Conservation (phyloP, 1,140 invertebrate species). For the Calephelis virginiensis region DNA sequence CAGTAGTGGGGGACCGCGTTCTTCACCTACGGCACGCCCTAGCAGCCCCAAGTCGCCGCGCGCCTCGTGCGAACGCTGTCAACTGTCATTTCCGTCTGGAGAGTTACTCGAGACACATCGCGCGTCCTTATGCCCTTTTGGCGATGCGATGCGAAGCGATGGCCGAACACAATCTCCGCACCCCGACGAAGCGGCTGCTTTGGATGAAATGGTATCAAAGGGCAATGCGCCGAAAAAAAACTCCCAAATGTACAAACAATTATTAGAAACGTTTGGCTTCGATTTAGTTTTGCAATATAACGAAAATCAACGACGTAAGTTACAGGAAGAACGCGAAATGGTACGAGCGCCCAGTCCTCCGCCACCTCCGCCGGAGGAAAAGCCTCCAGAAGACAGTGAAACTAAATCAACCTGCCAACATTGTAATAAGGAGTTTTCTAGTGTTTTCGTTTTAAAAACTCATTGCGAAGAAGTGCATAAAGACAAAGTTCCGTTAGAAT, state of each 20-base stretch:
- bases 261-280: constrained; percentile 95
- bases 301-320: constrained; percentile 90
- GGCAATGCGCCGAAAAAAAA: constrained; percentile 82
- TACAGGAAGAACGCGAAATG: constrained; percentile 75
- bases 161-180: constrained; percentile 76
- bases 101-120: constrained; percentile 91
- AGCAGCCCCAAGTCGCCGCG: constrained; percentile 77
- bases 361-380: constrained; percentile 80
- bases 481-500: constrained; percentile 92
- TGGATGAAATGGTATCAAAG: constrained; percentile 75
- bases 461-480: constrained; percentile 97
- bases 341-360: constrained; percentile 79
- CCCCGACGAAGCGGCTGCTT: constrained; percentile 73
- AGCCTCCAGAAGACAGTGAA: constrained; percentile 78
- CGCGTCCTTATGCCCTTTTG: constrained; percentile 88
- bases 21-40: constrained; percentile 76
- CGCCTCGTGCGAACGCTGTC: constrained; percentile 86
- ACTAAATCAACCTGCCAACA: constrained; percentile 90
- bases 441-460: constrained; percentile 96
- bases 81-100: constrained; percentile 86
- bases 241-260: constrained; percentile 93
- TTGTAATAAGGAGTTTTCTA: constrained; percentile 96
- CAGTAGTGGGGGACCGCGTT: constrained; percentile 78
- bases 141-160: constrained; percentile 71
- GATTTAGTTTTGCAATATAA: constrained; percentile 98